These are phyloP conservation scores for Cheilosia pagana DNA, from an alignment of 2,888 invertebrate genomes.

Conservation along the genomic window DNA sequence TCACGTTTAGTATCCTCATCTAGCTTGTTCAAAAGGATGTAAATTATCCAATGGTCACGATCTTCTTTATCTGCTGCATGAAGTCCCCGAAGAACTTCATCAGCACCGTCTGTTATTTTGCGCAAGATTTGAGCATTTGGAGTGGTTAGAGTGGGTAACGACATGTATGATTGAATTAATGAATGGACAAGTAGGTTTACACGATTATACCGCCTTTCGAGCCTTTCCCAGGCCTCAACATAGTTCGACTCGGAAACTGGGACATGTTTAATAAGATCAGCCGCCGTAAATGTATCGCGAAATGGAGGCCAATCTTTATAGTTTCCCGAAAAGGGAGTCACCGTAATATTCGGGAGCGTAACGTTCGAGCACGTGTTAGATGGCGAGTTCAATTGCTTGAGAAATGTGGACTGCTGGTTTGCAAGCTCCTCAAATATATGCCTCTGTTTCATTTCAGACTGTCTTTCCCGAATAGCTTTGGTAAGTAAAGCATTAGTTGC, in stretches of 20 bases:
- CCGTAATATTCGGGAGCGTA: background rate
- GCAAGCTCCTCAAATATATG: background rate
- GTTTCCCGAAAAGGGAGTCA: background rate
- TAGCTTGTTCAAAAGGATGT: background rate
- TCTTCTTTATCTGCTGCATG: background rate
- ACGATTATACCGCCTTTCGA: background rate
- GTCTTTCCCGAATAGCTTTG: background rate
- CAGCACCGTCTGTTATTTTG: background rate
- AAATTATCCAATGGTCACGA: background rate
- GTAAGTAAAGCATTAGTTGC: no score
- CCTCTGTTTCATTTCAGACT: background rate
- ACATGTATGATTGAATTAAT: background rate
- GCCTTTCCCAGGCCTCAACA: background rate
- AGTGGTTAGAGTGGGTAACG: background rate
- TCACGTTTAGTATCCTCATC: background rate
- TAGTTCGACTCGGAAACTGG: background rate
- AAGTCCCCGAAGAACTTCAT: background rate
- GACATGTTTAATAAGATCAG: background rate
- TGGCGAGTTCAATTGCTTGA: background rate
- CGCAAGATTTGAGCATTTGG: background rate
- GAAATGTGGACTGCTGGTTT: background rate
- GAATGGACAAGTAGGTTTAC: background rate
- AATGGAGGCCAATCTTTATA: background rate
- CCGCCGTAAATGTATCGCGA: background rate
- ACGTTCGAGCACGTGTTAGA: background rate